These are phyloP conservation scores for Marmota monax DNA, from an alignment of 2,113 vertebrate genomes.

Conservation along the genomic window DNA sequence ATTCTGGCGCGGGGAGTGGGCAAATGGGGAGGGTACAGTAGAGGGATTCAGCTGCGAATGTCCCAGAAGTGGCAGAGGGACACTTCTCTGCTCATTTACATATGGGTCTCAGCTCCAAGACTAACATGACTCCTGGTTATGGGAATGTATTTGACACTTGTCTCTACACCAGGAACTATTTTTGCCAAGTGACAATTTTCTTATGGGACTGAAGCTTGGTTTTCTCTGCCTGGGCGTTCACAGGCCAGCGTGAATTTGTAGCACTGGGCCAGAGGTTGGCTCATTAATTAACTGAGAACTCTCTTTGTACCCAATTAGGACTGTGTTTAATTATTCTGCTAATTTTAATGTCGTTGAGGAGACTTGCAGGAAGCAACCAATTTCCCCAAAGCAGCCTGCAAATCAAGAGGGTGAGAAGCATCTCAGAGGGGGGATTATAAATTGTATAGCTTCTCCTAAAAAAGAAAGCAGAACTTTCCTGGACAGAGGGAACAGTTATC, in stretches of 20 bases:
- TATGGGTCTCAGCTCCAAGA: neutral
- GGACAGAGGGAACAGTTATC: neutral
- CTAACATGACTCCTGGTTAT: slow-evolving; percentile 66
- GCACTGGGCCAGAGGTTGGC: slow-evolving; percentile 42
- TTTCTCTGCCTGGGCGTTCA: slow-evolving; percentile 21
- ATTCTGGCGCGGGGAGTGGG: neutral
- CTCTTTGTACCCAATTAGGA: slow-evolving; percentile 66
- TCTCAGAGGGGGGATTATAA: neutral
- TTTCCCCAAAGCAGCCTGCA: slow-evolving; percentile 43
- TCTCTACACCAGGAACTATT: slow-evolving; percentile 63
- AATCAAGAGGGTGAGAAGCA: neutral
- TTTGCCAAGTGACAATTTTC: slow-evolving; percentile 77
- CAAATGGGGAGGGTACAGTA: neutral
- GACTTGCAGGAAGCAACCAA: slow-evolving; percentile 62
- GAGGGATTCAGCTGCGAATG: neutral
- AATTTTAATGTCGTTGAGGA: slow-evolving; percentile 64
- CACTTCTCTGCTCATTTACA: slow-evolving; percentile 14
- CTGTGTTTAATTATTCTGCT: slow-evolving; percentile 80
- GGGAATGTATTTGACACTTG: slow-evolving; percentile 74
- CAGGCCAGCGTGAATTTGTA: slow-evolving; percentile 46
- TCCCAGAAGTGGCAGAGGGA: neutral
- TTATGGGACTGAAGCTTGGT: slow-evolving; percentile 43
- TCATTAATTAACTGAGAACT: slow-evolving; percentile 75
- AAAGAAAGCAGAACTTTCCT: slow-evolving; percentile 9
- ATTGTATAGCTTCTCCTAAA: neutral